These are phyloP conservation scores for Orchestia grillus DNA, from an alignment of 1,140 invertebrate genomes.

Conservation along the genomic window DNA sequence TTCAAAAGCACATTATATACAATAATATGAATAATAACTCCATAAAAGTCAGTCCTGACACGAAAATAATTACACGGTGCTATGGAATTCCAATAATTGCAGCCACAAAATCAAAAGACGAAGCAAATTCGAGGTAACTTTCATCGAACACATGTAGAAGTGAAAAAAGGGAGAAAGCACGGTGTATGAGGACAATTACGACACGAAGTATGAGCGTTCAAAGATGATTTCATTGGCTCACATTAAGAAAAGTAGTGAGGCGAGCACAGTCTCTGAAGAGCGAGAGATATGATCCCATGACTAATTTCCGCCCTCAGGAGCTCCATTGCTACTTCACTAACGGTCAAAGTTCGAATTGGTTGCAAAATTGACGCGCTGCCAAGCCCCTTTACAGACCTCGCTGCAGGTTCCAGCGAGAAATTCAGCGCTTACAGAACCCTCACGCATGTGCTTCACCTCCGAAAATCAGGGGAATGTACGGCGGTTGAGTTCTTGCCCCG, in stretches of 20 bases:
- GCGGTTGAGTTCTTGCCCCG: background rate
- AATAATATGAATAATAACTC: background rate
- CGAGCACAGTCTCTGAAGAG: background rate
- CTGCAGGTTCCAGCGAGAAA: background rate
- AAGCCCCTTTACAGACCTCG: background rate
- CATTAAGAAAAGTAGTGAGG: background rate
- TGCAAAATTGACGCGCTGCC: slow-evolving; percentile 39
- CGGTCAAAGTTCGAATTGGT: slow-evolving; percentile 55
- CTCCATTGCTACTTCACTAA: background rate
- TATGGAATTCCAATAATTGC: background rate
- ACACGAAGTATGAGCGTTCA: background rate
- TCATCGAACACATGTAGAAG: background rate
- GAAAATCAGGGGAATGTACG: background rate
- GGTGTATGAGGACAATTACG: background rate
- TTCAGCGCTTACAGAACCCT: background rate
- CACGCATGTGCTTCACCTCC: too few species aligned
- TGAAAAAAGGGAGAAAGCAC: background rate
- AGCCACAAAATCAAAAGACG: too few species aligned
- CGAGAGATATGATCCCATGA: slow-evolving; percentile 30
- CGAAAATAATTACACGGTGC: background rate
- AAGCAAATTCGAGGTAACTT: too few species aligned
- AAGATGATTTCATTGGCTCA: background rate
- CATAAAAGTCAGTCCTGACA: background rate
- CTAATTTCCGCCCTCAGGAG: slow-evolving; percentile 19
- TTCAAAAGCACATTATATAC: background rate